A percentile compares a stretch with the other conserved stretches of the same genome.
Evolutionary conservation across 2,113 vertebrate genomes (phyloP).

Genomic region (Chroicocephalus ridibundus): DNA sequence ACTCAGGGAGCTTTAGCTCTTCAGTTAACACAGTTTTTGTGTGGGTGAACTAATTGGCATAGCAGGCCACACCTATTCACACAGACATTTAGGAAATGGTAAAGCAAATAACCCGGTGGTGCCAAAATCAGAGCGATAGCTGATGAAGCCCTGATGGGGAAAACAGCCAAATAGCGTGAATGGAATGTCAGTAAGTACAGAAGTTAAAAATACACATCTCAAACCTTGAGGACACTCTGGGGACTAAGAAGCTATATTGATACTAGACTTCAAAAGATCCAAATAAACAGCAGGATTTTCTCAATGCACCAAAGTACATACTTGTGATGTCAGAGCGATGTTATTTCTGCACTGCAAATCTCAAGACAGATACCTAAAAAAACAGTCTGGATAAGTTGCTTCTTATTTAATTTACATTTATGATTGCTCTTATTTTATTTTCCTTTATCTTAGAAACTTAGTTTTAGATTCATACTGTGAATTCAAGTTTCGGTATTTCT

Average conservation of each 20-base stretch:
- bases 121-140: not conserved
- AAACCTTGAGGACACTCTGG: conserved; percentile 41
- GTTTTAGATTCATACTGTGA: not conserved
- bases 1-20: not conserved
- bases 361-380: not conserved
- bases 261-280: conserved; percentile 61
- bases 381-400: not conserved
- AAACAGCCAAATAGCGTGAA: not conserved
- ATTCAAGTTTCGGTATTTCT: not conserved
- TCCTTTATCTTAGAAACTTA: not conserved
- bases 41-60: not conserved
- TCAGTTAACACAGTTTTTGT: not conserved
- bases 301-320: conserved; percentile 26
- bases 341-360: conserved; percentile 31
- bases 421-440: not conserved
- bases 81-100: not conserved
- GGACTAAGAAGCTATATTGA: conserved; percentile 58
- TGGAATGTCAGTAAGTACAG: conserved; percentile 40
- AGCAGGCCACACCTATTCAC: not conserved
- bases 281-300: conserved; percentile 59
- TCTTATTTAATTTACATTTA: not conserved
- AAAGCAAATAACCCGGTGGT: not conserved
- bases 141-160: conserved; percentile 4
- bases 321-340: conserved; percentile 37
- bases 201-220: conserved; percentile 63